A percentile compares a stretch with the other conserved stretches of the same genome.
phyloP scores from a whole-genome alignment of 2,113 vertebrate species.

The Rhegmatorhina hoffmannsi region DNA sequence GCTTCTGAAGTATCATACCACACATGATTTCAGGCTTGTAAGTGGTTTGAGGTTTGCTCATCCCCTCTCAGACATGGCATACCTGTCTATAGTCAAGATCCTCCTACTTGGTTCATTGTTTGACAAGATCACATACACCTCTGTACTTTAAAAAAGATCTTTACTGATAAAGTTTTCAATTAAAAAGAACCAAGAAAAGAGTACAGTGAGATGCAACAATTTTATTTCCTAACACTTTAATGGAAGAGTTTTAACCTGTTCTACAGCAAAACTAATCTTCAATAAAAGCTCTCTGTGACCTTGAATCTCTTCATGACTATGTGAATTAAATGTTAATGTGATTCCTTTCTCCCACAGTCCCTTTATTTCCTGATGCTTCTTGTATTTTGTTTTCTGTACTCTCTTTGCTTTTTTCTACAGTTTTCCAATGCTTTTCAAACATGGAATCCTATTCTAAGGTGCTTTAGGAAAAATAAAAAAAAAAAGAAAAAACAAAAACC shows the following conservation, averaged over 20 bases:
- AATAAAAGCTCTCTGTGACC: not conserved
- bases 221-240: not conserved
- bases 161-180: not conserved
- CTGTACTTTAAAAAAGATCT: not conserved
- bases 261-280: not conserved
- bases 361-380: not conserved
- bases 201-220: not conserved
- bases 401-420: not conserved
- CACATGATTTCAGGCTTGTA: not conserved
- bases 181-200: not conserved
- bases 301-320: not conserved
- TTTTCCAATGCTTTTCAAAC: not conserved
- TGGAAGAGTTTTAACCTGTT: not conserved
- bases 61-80: not conserved
- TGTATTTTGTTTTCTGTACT: not conserved
- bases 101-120: not conserved
- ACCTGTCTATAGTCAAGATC: not conserved
- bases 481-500: not conserved
- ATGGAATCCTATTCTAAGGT: not conserved
- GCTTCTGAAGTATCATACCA: not conserved
- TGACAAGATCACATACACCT: not conserved
- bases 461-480: not conserved
- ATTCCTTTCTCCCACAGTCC: not conserved
- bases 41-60: not conserved
- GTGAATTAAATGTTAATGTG: fast-evolving